Evolutionary conservation across 2,113 vertebrate species (phyloP).

Genomic region (Datnioides undecimradiatus): DNA sequence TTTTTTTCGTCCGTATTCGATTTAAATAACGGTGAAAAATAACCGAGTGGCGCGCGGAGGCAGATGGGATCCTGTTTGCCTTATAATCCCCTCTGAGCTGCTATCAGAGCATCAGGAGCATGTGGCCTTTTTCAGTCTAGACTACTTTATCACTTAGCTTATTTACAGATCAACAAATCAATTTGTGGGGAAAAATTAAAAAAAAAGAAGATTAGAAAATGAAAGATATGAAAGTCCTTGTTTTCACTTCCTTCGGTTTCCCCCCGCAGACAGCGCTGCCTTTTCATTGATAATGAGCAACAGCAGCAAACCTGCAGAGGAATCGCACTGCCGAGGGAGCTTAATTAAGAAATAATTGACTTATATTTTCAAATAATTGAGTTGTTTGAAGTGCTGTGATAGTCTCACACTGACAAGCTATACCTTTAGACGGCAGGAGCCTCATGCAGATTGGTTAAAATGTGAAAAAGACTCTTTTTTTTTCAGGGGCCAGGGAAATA

Average conservation of each 20-base stretch:
- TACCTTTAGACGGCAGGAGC: conserved; percentile 24
- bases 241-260: conserved; percentile 26
- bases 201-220: conserved; percentile 15
- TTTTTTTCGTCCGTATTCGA: not conserved
- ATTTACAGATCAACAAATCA: conserved; percentile 70
- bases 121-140: conserved; percentile 57
- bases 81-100: conserved; percentile 53
- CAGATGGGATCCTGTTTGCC: conserved; percentile 50
- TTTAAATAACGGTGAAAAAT: conserved; percentile 25
- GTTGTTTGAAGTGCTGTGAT: conserved; percentile 51
- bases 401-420: conserved; percentile 20
- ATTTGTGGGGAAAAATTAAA: conserved; percentile 36
- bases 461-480: not conserved
- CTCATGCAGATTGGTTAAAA: not conserved
- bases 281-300: conserved; percentile 52
- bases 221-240: conserved; percentile 14
- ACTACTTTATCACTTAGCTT: conserved; percentile 59
- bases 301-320: conserved; percentile 41
- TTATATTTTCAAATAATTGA: conserved; percentile 61
- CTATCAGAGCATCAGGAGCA: conserved; percentile 37
- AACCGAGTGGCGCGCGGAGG: conserved; percentile 1
- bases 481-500: not conserved
- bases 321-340: conserved; percentile 17
- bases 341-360: conserved; percentile 66
- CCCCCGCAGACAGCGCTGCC: conserved; percentile 15